Evolutionary conservation across 2,888 invertebrate species (phyloP).

Genomic region (Volucella inanis): DNA sequence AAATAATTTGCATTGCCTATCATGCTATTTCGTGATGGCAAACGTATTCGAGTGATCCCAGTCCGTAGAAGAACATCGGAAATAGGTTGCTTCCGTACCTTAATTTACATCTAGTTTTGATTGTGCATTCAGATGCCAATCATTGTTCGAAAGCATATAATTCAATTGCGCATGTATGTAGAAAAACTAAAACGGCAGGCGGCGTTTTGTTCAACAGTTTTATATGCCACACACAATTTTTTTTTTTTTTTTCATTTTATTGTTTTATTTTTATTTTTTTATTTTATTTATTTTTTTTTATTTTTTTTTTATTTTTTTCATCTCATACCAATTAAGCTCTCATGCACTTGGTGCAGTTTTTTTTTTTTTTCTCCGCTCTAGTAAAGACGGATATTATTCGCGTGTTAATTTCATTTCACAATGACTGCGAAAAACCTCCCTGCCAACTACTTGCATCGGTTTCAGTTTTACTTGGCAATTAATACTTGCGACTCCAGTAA

Average conservation of each 20-base stretch:
- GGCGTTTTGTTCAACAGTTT: slow-evolving; percentile 71
- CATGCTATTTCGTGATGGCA: slow-evolving; percentile 40
- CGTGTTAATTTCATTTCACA: slow-evolving; percentile 65
- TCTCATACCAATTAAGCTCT: slow-evolving; percentile 57
- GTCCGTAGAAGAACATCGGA: slow-evolving; percentile 31
- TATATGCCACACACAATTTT: slow-evolving; percentile 31
- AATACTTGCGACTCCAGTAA: slow-evolving; percentile 42
- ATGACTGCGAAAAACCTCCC: slow-evolving; percentile 42
- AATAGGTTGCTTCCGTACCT: slow-evolving; percentile 48
- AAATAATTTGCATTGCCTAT: slow-evolving; percentile 21
- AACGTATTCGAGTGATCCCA: slow-evolving; percentile 21
- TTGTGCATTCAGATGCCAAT: slow-evolving; percentile 43
- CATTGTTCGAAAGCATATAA: slow-evolving; percentile 39
- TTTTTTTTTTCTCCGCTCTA: slow-evolving; percentile 57
- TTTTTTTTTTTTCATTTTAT: neutral
- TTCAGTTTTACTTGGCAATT: slow-evolving; percentile 56
- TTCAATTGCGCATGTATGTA: slow-evolving; percentile 37
- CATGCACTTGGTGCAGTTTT: slow-evolving; percentile 33
- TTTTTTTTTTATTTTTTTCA: slow-evolving; percentile 33
- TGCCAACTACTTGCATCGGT: slow-evolving; percentile 41
- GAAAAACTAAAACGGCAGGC: slow-evolving; percentile 26
- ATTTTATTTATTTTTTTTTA: slow-evolving; percentile 11
- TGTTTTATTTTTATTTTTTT: slow-evolving; percentile 27
- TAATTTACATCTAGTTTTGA: slow-evolving; percentile 62
- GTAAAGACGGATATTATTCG: slow-evolving; percentile 60